Conservation (phyloP, 2,113 vertebrate genomes). For the Oryzias woworae region DNA sequence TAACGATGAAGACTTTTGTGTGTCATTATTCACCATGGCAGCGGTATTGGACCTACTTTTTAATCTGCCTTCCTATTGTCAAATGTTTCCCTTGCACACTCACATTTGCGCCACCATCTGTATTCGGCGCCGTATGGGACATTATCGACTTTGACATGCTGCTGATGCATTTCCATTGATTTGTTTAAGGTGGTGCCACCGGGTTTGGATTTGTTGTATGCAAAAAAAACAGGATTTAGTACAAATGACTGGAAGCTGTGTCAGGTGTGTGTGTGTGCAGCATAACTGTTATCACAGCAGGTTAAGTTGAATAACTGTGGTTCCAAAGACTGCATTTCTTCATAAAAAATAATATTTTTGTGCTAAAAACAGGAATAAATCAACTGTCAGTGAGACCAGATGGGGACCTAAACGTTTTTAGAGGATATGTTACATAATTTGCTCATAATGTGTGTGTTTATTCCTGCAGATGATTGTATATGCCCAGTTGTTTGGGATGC, state of each 20-base stretch:
- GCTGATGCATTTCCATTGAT: slow-evolving; percentile 25
- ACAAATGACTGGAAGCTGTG: too few species aligned
- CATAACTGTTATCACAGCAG: slow-evolving; percentile 10
- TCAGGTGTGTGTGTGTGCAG: neutral
- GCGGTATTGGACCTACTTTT: slow-evolving; percentile 48
- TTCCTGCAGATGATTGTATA: slow-evolving; percentile 22
- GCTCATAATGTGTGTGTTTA: slow-evolving; percentile 35
- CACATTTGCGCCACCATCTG: neutral
- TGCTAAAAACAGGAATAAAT: slow-evolving; percentile 48
- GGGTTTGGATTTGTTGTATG: slow-evolving; percentile 5
- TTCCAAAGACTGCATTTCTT: slow-evolving; percentile 9
- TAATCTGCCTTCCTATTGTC: slow-evolving; percentile 1
- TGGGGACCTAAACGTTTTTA: slow-evolving; percentile 50
- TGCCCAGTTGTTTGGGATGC: slow-evolving; percentile 20
- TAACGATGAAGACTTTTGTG: slow-evolving; percentile 49
- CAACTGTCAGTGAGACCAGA: slow-evolving; percentile 53
- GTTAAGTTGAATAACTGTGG: slow-evolving; percentile 12
- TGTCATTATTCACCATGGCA: slow-evolving; percentile 64
- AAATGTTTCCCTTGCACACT: neutral
- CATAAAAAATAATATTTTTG: slow-evolving; percentile 4
- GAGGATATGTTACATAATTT: slow-evolving; percentile 47
- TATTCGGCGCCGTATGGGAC: slow-evolving; percentile 5
- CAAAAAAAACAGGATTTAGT: too few species aligned
- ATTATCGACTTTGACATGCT: slow-evolving; percentile 29
- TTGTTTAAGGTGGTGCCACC: slow-evolving; percentile 19